Conservation (phyloP, 2,113 vertebrate genomes). For the Spilogale gracilis region DNA sequence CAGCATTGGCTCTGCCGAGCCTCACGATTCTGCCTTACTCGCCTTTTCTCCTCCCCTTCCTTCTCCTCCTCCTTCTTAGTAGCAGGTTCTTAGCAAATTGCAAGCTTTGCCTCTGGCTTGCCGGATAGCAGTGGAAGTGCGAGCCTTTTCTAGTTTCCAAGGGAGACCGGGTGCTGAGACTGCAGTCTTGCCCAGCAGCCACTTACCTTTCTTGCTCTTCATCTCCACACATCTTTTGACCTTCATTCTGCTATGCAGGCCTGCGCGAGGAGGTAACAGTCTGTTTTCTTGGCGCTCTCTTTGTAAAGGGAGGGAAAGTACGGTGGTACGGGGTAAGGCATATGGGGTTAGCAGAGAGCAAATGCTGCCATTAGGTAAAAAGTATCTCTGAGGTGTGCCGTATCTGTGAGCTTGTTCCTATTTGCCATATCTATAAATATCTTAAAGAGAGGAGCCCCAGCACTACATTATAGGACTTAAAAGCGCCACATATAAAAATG, state of each 20-base stretch:
- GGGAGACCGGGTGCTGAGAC: slow-evolving; percentile 74
- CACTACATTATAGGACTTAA: neutral
- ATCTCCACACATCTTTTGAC: slow-evolving; percentile 60
- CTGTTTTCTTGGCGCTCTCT: slow-evolving; percentile 58
- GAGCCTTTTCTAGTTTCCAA: slow-evolving; percentile 76
- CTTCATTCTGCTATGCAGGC: slow-evolving; percentile 77
- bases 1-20: slow-evolving; percentile 38
- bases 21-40: slow-evolving; percentile 61
- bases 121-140: slow-evolving; percentile 65
- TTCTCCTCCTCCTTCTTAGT: slow-evolving; percentile 67
- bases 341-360: neutral
- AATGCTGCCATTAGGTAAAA: slow-evolving; percentile 18
- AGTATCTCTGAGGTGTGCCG: slow-evolving; percentile 22
- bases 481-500: slow-evolving; percentile 17
- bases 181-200: slow-evolving; percentile 70
- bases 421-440: slow-evolving; percentile 20
- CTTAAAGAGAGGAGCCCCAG: neutral
- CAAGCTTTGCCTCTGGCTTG: slow-evolving; percentile 69
- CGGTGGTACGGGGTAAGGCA: neutral
- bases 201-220: slow-evolving; percentile 64
- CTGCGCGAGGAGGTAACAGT: slow-evolving; percentile 71
- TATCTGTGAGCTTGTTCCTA: slow-evolving; percentile 27
- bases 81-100: slow-evolving; percentile 78
- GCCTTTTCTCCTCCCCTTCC: slow-evolving; percentile 46
- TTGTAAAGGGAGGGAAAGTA: neutral